Evolutionary conservation across 2,797 vertebrate species (phyloP).

Genomic region (Halcyon chelicuti): DNA sequence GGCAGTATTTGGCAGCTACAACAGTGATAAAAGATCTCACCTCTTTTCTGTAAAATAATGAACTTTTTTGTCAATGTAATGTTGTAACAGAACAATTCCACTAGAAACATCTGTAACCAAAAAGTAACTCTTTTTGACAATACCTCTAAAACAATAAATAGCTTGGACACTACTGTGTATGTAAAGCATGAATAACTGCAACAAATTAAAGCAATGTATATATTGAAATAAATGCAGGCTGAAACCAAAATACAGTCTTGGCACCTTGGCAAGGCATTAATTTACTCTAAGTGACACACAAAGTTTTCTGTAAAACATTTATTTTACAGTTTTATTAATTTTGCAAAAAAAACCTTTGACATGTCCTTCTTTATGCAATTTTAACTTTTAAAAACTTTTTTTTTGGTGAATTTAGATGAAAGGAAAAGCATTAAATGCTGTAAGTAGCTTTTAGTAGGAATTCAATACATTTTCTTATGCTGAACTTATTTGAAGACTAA

Average conservation of each 20-base stretch:
- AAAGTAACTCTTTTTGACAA: slow-evolving; percentile 20
- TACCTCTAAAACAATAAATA: background rate
- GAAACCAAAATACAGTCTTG: background rate
- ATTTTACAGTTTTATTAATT: background rate
- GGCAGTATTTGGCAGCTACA: background rate
- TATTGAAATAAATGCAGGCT: background rate
- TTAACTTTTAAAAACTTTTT: background rate
- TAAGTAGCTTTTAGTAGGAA: background rate
- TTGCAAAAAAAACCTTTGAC: background rate
- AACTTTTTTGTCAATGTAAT: background rate
- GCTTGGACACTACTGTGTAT: background rate
- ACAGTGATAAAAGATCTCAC: background rate
- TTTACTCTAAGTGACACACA: background rate
- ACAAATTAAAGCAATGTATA: background rate
- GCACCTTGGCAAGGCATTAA: background rate
- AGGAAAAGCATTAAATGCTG: background rate
- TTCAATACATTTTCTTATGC: background rate
- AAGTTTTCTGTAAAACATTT: background rate
- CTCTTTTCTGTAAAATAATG: slow-evolving; percentile 18
- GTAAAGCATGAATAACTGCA: background rate
- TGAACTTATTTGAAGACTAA: background rate
- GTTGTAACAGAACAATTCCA: background rate
- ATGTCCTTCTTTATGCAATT: background rate
- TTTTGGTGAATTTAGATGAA: background rate
- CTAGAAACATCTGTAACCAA: slow-evolving; percentile 15